Evolutionary conservation across 2,888 invertebrate genomes (phyloP), one percentile per base, ranked within the genome.

Genomic region (Drosophila recens): DNA sequence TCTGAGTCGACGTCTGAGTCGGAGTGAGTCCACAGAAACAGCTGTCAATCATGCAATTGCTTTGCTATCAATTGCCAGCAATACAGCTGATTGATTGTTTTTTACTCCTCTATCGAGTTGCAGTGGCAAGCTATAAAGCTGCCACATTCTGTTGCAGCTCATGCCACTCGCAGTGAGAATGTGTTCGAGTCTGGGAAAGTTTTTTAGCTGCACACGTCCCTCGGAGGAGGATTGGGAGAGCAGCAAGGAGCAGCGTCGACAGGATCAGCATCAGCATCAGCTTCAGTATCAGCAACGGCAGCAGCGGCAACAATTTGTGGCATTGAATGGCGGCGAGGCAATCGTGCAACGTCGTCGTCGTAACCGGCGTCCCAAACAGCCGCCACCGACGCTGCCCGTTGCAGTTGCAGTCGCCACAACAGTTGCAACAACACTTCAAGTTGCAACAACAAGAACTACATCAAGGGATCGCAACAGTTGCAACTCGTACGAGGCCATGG

Each of bases 101-200:
- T n/a, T 23, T 23, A 23, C 4, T 8, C 3, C 6, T 6, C n/a
- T 38, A 38, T 38, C 38, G 15, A 17, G 10, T 13, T n/a, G n/a
- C n/a, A 53, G 15, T 40, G 23, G 30, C n/a, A 15, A 27, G 34
- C 54, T 62, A 62, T 53, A 51, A 45, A 49, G 34, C 43, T 27
- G 42, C 42, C 33, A 40, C n/a, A 33, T 2, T 23, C 11, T n/a
- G 20, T 57, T 45, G 45, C 45, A 11, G 2, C 8, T 11, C 2
- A 15, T n/a, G 20, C n/a, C 52, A 42, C 15, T 51, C 23, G 59
- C 52, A 13, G 33, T 34, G 13, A 43, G 8, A 61, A 76, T 79
- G 82, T 85, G 87, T 53, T 48, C 46, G 6, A 71, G 51, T 27
- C 48, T 82, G 40, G 56, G 45, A 46, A 69, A 63, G 30, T 65